These are phyloP conservation scores for Cataglyphis cursor DNA, from an alignment of 2,888 invertebrate genomes.

Conservation along the genomic window DNA sequence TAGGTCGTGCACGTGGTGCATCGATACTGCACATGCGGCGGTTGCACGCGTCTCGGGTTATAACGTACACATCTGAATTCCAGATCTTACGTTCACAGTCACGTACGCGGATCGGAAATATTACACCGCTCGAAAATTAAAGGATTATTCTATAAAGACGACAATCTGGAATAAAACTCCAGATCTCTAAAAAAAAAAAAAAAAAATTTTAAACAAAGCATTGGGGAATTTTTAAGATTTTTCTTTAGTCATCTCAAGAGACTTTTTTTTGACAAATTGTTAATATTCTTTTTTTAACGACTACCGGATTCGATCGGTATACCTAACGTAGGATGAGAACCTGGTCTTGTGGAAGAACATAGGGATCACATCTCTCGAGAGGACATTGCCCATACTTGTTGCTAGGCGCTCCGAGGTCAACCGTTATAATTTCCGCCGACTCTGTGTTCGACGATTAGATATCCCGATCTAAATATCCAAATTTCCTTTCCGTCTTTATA, in stretches of 20 bases:
- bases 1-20: slow-evolving; percentile 8
- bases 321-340: background rate
- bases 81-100: slow-evolving; percentile 10
- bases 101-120: slow-evolving; percentile 23
- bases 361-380: slow-evolving; percentile 52
- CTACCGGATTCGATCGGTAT: background rate
- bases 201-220: background rate
- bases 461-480: slow-evolving; percentile 37
- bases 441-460: slow-evolving; percentile 49
- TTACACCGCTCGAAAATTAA: slow-evolving; percentile 16
- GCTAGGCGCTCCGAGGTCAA: slow-evolving; percentile 79
- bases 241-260: background rate
- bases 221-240: background rate
- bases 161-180: background rate
- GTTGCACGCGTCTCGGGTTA: slow-evolving; percentile 32
- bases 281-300: background rate
- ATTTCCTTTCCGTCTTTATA: background rate
- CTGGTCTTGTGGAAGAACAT: slow-evolving; percentile 1
- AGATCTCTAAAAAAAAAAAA: background rate
- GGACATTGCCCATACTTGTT: slow-evolving; percentile 74
- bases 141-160: background rate
- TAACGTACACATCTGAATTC: slow-evolving; percentile 18
- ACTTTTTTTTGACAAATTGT: background rate
- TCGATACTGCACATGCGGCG: slow-evolving; percentile 19
- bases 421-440: slow-evolving; percentile 70